Conservation (phyloP, 2,888 invertebrate genomes). For the Lasiommata megera region DNA sequence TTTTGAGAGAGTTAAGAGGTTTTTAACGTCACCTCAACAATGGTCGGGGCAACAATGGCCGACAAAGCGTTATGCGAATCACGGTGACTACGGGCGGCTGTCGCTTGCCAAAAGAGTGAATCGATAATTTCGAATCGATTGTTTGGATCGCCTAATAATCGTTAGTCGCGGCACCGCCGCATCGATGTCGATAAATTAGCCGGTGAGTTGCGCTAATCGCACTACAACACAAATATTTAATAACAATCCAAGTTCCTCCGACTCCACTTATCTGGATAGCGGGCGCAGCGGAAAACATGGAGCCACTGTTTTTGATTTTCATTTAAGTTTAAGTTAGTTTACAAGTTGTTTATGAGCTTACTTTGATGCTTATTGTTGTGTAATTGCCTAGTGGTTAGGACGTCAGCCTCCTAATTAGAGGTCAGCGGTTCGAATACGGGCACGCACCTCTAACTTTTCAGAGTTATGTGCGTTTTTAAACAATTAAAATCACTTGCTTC, state of each 20-base stretch:
- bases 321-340: no score
- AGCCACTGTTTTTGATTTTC: slow-evolving; percentile 36
- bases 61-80: slow-evolving; percentile 20
- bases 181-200: slow-evolving; percentile 67
- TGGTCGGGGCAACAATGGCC: slow-evolving; percentile 17
- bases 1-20: slow-evolving; percentile 18
- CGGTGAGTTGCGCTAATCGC: slow-evolving; percentile 74
- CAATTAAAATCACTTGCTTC: no score
- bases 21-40: slow-evolving; percentile 19
- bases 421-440: no score
- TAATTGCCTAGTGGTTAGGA: no score
- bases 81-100: slow-evolving; percentile 25
- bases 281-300: slow-evolving; percentile 42
- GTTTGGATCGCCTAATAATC: slow-evolving; percentile 38
- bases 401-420: no score
- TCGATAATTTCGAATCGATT: slow-evolving; percentile 39
- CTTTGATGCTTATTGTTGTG: no score
- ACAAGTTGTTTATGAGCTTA: no score
- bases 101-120: slow-evolving; percentile 27
- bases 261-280: slow-evolving; percentile 77
- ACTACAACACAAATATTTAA: slow-evolving; percentile 81
- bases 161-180: slow-evolving; percentile 33
- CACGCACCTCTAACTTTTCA: no score
- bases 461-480: no score
- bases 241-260: slow-evolving; percentile 76